phyloP scores from a whole-genome alignment of 2,113 vertebrate genomes.

The Nesoenas mayeri region DNA sequence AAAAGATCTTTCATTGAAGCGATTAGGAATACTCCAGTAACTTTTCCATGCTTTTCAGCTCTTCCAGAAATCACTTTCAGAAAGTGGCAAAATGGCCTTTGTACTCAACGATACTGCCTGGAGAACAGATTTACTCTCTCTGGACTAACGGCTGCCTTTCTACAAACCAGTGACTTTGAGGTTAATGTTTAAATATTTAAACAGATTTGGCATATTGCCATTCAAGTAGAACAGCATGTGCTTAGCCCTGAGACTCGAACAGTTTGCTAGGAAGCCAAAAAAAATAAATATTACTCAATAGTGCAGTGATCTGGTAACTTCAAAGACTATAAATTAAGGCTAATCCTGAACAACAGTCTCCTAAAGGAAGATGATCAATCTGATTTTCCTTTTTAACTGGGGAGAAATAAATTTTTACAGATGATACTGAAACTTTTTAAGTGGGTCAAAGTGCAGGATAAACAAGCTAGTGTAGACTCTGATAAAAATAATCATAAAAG shows the following conservation, averaged over 20 bases:
- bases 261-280: background rate
- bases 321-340: background rate
- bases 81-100: slow-evolving; percentile 22
- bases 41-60: background rate
- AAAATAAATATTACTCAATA: slow-evolving; percentile 28
- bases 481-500: background rate
- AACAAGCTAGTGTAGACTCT: background rate
- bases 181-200: slow-evolving; percentile 69
- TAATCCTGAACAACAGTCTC: background rate
- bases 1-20: background rate
- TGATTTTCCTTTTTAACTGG: background rate
- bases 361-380: background rate
- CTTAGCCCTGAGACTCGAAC: slow-evolving; percentile 50
- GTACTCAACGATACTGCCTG: background rate
- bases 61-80: background rate
- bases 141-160: background rate
- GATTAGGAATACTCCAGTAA: background rate
- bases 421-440: background rate
- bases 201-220: slow-evolving; percentile 35
- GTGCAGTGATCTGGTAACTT: background rate
- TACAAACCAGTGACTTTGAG: slow-evolving; percentile 16
- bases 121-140: background rate
- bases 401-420: background rate
- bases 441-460: background rate
- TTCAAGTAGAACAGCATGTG: slow-evolving; percentile 30